phyloP scores from a whole-genome alignment of 2,797 vertebrate genomes.

The Buceros bicornis region DNA sequence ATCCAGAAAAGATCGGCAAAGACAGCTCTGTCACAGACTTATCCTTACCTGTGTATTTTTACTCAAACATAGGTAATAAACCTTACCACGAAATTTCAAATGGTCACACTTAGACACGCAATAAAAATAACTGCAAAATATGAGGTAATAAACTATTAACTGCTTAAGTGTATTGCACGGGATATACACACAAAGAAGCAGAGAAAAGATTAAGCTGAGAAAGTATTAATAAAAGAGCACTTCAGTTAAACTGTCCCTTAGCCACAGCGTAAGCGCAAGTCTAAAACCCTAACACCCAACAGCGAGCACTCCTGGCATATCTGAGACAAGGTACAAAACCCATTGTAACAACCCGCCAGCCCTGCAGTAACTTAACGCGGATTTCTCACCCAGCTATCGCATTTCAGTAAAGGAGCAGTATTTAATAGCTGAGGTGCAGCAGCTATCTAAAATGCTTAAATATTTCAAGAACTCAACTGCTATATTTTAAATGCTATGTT shows the following conservation, averaged over 20 bases:
- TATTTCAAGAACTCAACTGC: not conserved
- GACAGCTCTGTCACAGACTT: not conserved
- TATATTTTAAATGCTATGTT: not conserved
- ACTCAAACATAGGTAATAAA: not conserved
- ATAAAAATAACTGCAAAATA: not conserved
- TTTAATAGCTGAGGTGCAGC: not conserved
- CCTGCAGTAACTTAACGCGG: not conserved
- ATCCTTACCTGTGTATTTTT: not conserved
- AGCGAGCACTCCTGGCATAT: not conserved
- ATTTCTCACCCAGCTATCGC: not conserved
- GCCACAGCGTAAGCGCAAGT: not conserved
- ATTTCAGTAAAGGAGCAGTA: not conserved
- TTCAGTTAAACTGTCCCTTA: not conserved
- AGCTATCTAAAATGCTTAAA: not conserved
- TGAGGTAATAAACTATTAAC: not conserved
- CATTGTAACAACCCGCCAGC: not conserved
- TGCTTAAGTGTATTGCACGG: not conserved
- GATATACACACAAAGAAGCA: not conserved
- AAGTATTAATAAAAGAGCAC: not conserved
- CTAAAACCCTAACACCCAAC: not conserved
- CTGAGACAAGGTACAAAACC: not conserved
- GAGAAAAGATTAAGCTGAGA: not conserved
- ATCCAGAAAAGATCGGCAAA: not conserved
- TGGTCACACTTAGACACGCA: not conserved
- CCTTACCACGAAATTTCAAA: not conserved